Percentiles rank a stretch among this genome's conserved stretches.
phyloP scores from a whole-genome alignment of 2,113 vertebrate genomes.

The Pollachius pollachius region DNA sequence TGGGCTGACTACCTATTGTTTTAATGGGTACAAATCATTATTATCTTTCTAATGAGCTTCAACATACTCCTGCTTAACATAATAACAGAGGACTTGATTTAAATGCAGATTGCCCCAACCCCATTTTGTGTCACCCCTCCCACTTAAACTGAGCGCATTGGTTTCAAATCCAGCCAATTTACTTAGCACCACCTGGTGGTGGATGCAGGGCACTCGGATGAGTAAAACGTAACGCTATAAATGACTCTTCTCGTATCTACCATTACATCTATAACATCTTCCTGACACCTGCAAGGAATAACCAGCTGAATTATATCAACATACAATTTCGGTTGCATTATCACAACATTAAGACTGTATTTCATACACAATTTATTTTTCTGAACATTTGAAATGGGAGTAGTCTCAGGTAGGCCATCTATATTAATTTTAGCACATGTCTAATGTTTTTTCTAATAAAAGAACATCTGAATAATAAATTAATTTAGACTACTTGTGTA shows the following conservation, averaged over 20 bases:
- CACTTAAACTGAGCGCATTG: slow-evolving; percentile 13
- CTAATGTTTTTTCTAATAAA: no score
- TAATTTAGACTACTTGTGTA: no score
- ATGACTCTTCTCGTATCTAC: not conserved
- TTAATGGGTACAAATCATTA: slow-evolving; percentile 55
- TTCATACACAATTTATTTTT: no score
- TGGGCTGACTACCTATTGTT: slow-evolving; percentile 29
- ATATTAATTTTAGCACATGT: no score
- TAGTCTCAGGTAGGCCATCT: no score
- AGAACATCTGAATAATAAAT: no score
- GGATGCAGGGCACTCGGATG: slow-evolving; percentile 4
- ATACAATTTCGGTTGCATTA: no score
- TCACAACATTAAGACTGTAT: no score
- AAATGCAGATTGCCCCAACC: slow-evolving; percentile 51
- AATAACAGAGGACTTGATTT: slow-evolving; percentile 56
- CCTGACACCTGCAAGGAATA: not conserved
- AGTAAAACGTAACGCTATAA: not conserved
- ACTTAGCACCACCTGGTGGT: slow-evolving; percentile 70
- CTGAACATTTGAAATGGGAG: no score
- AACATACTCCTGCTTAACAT: slow-evolving; percentile 65
- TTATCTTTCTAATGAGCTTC: slow-evolving; percentile 68
- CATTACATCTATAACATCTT: not conserved
- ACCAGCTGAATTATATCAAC: not conserved
- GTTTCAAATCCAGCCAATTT: slow-evolving; percentile 44
- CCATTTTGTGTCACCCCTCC: slow-evolving; percentile 22